These are phyloP conservation scores for Orthonyx spaldingii DNA, from an alignment of 2,113 vertebrate species.

Conservation along the genomic window DNA sequence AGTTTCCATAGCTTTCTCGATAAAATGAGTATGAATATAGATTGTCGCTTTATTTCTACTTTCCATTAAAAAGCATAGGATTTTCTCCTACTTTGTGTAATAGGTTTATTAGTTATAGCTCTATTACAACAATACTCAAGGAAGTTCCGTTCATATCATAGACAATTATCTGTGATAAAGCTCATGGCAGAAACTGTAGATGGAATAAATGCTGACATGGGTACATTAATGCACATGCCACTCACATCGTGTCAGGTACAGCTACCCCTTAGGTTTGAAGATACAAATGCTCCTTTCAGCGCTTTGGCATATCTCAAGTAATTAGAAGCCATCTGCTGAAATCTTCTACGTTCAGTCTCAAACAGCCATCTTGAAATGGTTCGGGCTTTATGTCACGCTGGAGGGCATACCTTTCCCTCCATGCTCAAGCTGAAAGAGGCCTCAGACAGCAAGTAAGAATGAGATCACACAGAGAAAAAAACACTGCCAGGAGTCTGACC, in stretches of 20 bases:
- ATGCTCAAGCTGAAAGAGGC: neutral
- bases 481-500: conserved; percentile 5
- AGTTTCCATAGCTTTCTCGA: conserved; percentile 10
- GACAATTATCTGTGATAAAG: conserved; percentile 57
- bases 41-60: conserved; percentile 15
- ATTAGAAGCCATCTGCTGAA: conserved; percentile 67
- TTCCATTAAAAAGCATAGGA: neutral
- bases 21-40: neutral
- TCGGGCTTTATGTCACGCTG: conserved; percentile 13
- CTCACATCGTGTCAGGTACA: conserved; percentile 55
- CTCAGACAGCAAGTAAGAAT: conserved; percentile 35
- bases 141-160: conserved; percentile 39
- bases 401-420: conserved; percentile 42
- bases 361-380: conserved; percentile 57
- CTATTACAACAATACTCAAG: conserved; percentile 39
- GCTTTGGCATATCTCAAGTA: conserved; percentile 61
- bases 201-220: conserved; percentile 56
- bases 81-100: conserved; percentile 15
- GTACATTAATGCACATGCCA: conserved; percentile 51
- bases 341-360: conserved; percentile 5
- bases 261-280: conserved; percentile 50
- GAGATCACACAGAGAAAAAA: conserved; percentile 23
- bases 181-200: conserved; percentile 47
- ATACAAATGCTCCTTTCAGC: conserved; percentile 59
- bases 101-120: conserved; percentile 47